Percentiles rank a stretch among this genome's conserved stretches.
Conservation (phyloP, 2,888 invertebrate genomes). For the Criorhina ranunculi region DNA sequence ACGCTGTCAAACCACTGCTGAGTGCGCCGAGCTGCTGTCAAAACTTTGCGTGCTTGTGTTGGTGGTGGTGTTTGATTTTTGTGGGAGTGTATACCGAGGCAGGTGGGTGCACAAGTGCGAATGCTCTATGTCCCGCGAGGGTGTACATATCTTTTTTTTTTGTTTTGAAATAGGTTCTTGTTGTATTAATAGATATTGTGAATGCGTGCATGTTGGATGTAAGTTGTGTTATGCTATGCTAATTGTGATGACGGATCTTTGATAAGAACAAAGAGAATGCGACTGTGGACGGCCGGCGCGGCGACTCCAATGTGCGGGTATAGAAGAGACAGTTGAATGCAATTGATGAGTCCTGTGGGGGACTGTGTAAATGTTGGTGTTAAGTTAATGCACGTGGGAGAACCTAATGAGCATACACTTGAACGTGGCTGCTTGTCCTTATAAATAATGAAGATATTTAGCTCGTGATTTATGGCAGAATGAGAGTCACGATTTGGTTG, state of each 20-base stretch:
- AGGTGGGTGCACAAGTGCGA: slow-evolving; percentile 18
- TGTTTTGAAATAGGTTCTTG: not conserved
- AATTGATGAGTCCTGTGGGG: slow-evolving; percentile 41
- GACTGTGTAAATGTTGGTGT: slow-evolving; percentile 16
- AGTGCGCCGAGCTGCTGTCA: not conserved
- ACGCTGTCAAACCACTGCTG: slow-evolving; percentile 31
- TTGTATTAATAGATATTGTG: slow-evolving; percentile 26
- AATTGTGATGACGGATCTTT: slow-evolving; percentile 41
- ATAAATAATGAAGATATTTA: slow-evolving; percentile 14
- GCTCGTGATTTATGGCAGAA: slow-evolving; percentile 28
- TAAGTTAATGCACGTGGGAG: slow-evolving; percentile 1
- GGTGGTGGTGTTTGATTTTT: slow-evolving; percentile 9
- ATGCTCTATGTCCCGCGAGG: too few species aligned
- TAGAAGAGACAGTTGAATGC: not conserved
- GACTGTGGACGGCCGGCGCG: not conserved
- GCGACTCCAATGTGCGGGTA: too few species aligned
- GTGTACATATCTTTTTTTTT: not conserved
- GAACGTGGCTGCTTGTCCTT: slow-evolving; percentile 1
- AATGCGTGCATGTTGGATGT: slow-evolving; percentile 23
- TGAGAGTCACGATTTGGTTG: slow-evolving; percentile 1
- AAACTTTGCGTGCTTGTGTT: not conserved
- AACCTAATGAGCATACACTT: slow-evolving; percentile 5
- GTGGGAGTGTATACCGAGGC: slow-evolving; percentile 10
- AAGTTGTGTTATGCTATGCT: slow-evolving; percentile 42
- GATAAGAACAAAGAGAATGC: slow-evolving; percentile 24